Evolutionary conservation across 2,113 vertebrate species (phyloP).

Genomic region (Lycocorax pyrrhopterus): DNA sequence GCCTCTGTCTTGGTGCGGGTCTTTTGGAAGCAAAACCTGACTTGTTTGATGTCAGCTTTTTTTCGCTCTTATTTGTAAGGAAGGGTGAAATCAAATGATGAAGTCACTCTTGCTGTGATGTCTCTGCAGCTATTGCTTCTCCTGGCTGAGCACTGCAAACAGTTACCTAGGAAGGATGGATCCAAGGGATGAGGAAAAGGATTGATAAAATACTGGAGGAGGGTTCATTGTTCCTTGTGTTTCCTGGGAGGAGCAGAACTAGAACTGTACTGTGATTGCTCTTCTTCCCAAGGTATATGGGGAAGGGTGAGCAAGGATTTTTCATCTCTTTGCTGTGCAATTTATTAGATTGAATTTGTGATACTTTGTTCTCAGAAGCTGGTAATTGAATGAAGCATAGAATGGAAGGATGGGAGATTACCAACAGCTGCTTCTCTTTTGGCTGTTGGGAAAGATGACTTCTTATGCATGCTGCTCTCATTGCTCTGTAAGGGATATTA

Average conservation of each 20-base stretch:
- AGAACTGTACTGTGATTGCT: fast-evolving
- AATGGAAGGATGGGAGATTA: background rate
- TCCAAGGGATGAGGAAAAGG: background rate
- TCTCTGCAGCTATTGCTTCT: background rate
- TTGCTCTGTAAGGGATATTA: background rate
- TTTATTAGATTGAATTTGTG: background rate
- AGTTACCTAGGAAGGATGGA: background rate
- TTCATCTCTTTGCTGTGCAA: background rate
- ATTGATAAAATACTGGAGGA: background rate
- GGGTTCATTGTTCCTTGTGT: background rate
- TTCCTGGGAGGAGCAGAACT: background rate
- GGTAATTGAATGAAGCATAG: background rate
- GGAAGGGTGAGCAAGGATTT: background rate
- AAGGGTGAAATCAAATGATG: background rate
- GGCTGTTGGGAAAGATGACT: background rate
- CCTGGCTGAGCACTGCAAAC: background rate
- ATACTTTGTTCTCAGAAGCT: background rate
- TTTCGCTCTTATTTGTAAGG: background rate
- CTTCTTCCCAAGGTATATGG: background rate
- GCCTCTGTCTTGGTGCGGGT: background rate
- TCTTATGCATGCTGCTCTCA: background rate
- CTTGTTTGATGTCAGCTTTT: background rate
- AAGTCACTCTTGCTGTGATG: background rate
- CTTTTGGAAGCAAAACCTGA: background rate
- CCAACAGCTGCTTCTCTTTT: background rate